A percentile compares a stretch with the other conserved stretches of the same genome.
These are phyloP conservation scores for Rhadina sibilatrix DNA, from an alignment of 2,113 vertebrate genomes.

Conservation along the genomic window DNA sequence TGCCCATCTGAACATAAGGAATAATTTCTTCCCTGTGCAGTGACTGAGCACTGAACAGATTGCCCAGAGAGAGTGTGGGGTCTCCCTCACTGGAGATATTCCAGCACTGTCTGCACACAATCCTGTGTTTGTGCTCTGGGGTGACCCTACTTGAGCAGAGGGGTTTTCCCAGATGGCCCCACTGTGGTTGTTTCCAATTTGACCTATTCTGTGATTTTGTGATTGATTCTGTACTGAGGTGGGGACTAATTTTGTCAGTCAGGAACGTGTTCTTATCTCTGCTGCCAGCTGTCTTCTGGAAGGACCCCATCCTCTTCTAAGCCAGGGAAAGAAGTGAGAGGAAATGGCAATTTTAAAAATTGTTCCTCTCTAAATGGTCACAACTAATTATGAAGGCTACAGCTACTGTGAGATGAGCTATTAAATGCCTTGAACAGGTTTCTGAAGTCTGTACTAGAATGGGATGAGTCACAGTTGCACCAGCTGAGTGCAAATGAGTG, in stretches of 20 bases:
- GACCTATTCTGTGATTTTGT: neutral
- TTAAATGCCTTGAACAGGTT: constrained; percentile 6
- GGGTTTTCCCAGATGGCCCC: neutral
- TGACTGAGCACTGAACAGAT: neutral
- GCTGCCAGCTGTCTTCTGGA: neutral
- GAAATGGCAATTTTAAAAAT: neutral
- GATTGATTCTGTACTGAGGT: neutral
- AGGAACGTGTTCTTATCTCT: neutral
- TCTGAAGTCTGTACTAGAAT: constrained; percentile 23
- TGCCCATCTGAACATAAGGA: neutral
- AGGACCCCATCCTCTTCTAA: neutral
- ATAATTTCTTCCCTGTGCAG: neutral
- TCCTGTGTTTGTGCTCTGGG: neutral
- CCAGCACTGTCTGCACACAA: neutral
- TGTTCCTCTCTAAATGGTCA: neutral
- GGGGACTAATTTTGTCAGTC: neutral
- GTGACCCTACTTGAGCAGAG: neutral
- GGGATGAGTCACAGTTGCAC: constrained; percentile 35
- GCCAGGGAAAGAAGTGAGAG: neutral
- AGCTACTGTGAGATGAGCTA: neutral
- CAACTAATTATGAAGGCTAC: neutral
- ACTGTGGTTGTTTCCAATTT: neutral
- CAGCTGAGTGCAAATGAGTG: constrained; percentile 34
- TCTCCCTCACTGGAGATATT: neutral
- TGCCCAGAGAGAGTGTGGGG: neutral